Base-by-base conservation (phyloP, 2,888 invertebrate genomes). In the Falcaria lacertinaria region DNA sequence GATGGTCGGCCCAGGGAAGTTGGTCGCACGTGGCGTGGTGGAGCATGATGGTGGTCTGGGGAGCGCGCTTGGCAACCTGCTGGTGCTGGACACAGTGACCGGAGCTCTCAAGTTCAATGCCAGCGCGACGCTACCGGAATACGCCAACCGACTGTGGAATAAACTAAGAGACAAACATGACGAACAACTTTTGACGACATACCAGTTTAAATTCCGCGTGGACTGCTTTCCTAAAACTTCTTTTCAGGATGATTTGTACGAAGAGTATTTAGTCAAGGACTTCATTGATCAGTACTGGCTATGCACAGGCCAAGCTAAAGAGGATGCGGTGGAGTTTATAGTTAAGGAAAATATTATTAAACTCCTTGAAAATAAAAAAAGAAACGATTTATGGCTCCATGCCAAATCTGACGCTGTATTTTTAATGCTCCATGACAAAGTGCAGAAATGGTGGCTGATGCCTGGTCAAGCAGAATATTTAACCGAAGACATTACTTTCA, bases 41-140 rank as follows among this genome's bases (percentile, higher is more conserved):
- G 54, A 55, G 39, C 51, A 52, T 8, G 62, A 60, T 36, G 58
- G 59, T 28, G 64, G 67, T 4, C 63, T 72, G 4, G 67, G 65
- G 3, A 59, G 71, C n/a, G 54, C 67, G 13, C 58, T 72, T 1
- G 72, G 72, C 2, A 72, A 70, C 45, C 45, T 69, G 1, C 42
- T 72, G 1, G 39, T 56, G 4, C 48, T 52, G 33, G 62, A 69
- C 44, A 41, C 35, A 7, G 19, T 49, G 16, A 60, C 43, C 7
- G 57, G 60, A 34, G 48, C 49, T 32, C 53, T 62, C 22, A 55
- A 41, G 42, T 62, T 72, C 44, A 62, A 66, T 14, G 50, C 47
- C 6, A 43, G 44, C 25, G 48, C 46, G 33, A 25, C 36, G 8
- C 39, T 60, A n/a, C 45, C 54, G n/a, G 39, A 48, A 5, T 62